phyloP scores from a whole-genome alignment of 2,797 vertebrate species.

The Urocyon cinereoargenteus region DNA sequence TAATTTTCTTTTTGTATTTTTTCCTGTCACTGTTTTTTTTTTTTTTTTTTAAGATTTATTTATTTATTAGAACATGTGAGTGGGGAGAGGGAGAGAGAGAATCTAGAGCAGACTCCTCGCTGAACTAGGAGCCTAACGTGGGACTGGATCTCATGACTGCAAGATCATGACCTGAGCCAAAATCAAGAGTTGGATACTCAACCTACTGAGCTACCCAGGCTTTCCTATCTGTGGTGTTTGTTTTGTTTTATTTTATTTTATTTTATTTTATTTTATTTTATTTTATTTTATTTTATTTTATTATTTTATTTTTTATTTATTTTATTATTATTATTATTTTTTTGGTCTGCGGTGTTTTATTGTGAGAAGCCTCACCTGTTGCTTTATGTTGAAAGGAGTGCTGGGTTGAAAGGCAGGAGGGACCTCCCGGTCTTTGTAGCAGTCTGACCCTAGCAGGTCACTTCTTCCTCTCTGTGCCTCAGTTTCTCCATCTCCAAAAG shows the following conservation, averaged over 20 bases:
- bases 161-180: background rate
- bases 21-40: background rate
- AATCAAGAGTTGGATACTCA: background rate
- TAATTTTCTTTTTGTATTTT: constrained; percentile 24
- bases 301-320: too few relatives aligned
- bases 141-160: background rate
- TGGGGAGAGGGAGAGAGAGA: background rate
- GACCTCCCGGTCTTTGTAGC: background rate
- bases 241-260: too few relatives aligned
- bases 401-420: background rate
- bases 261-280: too few relatives aligned
- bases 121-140: background rate
- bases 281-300: too few relatives aligned
- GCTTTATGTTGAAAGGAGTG: background rate
- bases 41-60: background rate
- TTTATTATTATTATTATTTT: too few relatives aligned
- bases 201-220: background rate
- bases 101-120: background rate
- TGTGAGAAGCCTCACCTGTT: background rate
- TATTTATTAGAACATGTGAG: background rate
- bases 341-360: background rate
- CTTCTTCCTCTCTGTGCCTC: background rate
- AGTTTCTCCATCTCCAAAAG: background rate
- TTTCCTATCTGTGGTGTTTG: background rate
- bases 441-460: background rate